Evolutionary conservation across 2,113 vertebrate genomes (phyloP).

Genomic region (Corythornis madagascariensis): DNA sequence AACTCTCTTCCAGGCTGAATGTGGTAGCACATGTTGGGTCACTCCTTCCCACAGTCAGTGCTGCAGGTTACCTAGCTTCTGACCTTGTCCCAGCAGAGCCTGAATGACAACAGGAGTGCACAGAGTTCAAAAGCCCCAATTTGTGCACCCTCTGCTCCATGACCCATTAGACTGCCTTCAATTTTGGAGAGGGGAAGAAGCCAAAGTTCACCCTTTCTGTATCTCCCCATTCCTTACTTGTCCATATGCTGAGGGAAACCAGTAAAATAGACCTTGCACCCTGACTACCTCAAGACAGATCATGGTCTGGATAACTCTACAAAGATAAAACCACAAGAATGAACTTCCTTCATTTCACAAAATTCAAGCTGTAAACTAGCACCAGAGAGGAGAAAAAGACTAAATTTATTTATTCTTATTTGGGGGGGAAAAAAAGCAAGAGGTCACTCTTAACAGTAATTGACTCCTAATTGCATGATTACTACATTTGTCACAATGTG

Average conservation of each 20-base stretch:
- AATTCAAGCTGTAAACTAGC: background rate
- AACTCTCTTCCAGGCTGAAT: background rate
- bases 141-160: background rate
- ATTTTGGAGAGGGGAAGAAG: background rate
- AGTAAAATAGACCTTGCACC: background rate
- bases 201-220: background rate
- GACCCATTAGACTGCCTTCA: background rate
- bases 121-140: background rate
- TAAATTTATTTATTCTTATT: background rate
- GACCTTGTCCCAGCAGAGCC: background rate
- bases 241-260: background rate
- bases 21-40: background rate
- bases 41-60: background rate
- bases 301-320: background rate
- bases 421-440: background rate
- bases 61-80: background rate
- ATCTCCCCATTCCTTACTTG: background rate
- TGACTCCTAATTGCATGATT: conserved; percentile 37
- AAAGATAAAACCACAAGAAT: background rate
- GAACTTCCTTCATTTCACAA: background rate
- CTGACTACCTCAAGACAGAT: background rate
- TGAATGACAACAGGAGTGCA: too few species aligned
- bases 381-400: background rate
- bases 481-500: conserved; percentile 44
- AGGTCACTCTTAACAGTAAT: background rate